A percentile compares a stretch with the other conserved stretches of the same genome.
Conservation (phyloP, 2,888 invertebrate genomes). For the Acleris holmiana region DNA sequence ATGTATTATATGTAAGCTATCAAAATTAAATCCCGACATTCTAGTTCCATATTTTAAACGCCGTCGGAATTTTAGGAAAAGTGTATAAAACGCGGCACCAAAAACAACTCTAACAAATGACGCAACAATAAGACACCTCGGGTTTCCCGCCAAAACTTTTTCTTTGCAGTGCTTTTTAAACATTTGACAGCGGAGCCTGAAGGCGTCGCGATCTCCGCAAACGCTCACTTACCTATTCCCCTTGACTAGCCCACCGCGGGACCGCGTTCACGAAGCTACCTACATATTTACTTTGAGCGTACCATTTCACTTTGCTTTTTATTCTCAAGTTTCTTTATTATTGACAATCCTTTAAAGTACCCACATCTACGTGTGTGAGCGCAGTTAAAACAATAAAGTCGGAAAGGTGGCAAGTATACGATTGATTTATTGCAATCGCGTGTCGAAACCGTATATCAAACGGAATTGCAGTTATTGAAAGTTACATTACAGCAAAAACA, state of each 20-base stretch:
- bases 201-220: slow-evolving; percentile 52
- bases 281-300: slow-evolving; percentile 25
- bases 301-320: slow-evolving; percentile 35
- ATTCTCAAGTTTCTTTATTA: neutral
- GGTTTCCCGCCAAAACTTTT: slow-evolving; percentile 34
- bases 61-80: neutral
- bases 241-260: slow-evolving; percentile 47
- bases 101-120: slow-evolving; percentile 13
- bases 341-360: neutral
- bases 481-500: slow-evolving; percentile 41
- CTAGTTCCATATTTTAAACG: too few relatives aligned
- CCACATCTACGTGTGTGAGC: slow-evolving; percentile 7
- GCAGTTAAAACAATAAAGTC: slow-evolving; percentile 40
- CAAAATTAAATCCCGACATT: too few relatives aligned
- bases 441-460: slow-evolving; percentile 43
- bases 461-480: slow-evolving; percentile 39
- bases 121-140: slow-evolving; percentile 35
- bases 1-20: too few relatives aligned
- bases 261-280: slow-evolving; percentile 43
- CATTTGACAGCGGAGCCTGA: slow-evolving; percentile 55
- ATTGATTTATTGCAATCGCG: slow-evolving; percentile 52
- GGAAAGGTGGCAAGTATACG: slow-evolving; percentile 38
- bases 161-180: slow-evolving; percentile 50
- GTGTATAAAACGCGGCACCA: neutral
- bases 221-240: slow-evolving; percentile 66